phyloP scores from a whole-genome alignment of 2,888 invertebrate species.

The Platypus cylindrus region DNA sequence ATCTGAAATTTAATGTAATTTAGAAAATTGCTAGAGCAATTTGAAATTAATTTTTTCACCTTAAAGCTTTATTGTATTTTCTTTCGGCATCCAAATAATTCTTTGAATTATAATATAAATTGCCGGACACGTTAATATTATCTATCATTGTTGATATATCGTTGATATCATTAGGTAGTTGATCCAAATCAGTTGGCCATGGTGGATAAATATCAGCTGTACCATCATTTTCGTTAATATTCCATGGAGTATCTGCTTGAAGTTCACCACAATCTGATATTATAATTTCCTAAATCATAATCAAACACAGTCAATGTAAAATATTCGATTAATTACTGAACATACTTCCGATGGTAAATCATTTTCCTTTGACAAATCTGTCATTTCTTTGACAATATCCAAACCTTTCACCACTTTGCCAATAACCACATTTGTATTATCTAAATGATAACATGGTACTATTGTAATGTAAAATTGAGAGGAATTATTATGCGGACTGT shows the following conservation, averaged over 20 bases:
- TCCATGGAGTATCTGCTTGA: conserved; percentile 46
- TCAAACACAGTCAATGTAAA: neutral
- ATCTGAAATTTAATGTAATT: conserved; percentile 39
- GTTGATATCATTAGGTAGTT: conserved; percentile 12
- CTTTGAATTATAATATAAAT: conserved; percentile 48
- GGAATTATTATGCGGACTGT: conserved; percentile 73
- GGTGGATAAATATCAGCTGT: conserved; percentile 60
- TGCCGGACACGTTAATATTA: conserved; percentile 59
- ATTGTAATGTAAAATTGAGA: conserved; percentile 91
- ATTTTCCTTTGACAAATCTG: conserved; percentile 41
- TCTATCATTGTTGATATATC: conserved; percentile 39
- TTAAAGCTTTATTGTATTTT: conserved; percentile 62
- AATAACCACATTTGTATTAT: conserved; percentile 71
- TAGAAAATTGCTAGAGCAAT: neutral
- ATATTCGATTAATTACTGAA: neutral
- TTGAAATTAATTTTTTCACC: conserved; percentile 3
- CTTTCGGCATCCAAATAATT: conserved; percentile 52
- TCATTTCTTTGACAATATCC: conserved; percentile 58
- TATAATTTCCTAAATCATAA: conserved; percentile 42
- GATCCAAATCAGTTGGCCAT: conserved; percentile 62
- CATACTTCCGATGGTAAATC: conserved; percentile 48
- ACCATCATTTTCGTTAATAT: conserved; percentile 54
- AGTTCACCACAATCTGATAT: conserved; percentile 67
- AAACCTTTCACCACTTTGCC: conserved; percentile 69
- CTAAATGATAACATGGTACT: conserved; percentile 60